These are phyloP conservation scores for Limanda limanda DNA, from an alignment of 2,113 vertebrate genomes.

Conservation along the genomic window DNA sequence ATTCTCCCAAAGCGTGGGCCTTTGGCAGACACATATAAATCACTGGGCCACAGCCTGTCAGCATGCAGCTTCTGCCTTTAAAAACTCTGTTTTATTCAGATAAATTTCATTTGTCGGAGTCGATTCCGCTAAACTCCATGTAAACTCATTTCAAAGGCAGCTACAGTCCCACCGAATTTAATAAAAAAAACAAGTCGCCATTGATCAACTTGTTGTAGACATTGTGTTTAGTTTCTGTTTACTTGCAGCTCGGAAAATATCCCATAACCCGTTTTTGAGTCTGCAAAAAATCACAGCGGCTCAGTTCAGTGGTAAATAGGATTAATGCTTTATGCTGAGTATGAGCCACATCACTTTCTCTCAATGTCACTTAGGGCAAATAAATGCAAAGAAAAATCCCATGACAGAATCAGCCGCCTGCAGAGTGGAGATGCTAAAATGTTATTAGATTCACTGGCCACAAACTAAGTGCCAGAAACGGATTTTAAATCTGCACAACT, in stretches of 20 bases:
- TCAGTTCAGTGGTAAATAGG: slow-evolving; percentile 65
- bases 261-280: slow-evolving; percentile 54
- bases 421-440: slow-evolving; percentile 57
- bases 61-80: slow-evolving; percentile 70
- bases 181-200: slow-evolving; percentile 76
- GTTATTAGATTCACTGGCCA: slow-evolving; percentile 38
- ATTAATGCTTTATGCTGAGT: slow-evolving; percentile 74
- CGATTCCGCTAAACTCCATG: slow-evolving; percentile 78
- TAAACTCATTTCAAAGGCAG: slow-evolving; percentile 83
- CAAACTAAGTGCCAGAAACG: slow-evolving; percentile 48
- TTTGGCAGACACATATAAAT: slow-evolving; percentile 80
- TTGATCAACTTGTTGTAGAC: slow-evolving; percentile 84
- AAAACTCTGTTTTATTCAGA: slow-evolving; percentile 83
- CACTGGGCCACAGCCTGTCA: slow-evolving; percentile 79
- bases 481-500: not conserved
- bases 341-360: slow-evolving; percentile 60
- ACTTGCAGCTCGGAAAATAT: slow-evolving; percentile 61
- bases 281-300: slow-evolving; percentile 52
- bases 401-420: slow-evolving; percentile 51
- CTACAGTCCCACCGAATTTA: slow-evolving; percentile 74
- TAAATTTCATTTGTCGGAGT: slow-evolving; percentile 85
- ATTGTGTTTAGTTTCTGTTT: slow-evolving; percentile 71
- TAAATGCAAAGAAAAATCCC: slow-evolving; percentile 52
- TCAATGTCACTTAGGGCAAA: slow-evolving; percentile 62
- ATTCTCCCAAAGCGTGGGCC: slow-evolving; percentile 51